Percentiles rank a stretch among this genome's conserved stretches.
phyloP scores from a whole-genome alignment of 2,113 vertebrate genomes.

The Glaucomys volans region DNA sequence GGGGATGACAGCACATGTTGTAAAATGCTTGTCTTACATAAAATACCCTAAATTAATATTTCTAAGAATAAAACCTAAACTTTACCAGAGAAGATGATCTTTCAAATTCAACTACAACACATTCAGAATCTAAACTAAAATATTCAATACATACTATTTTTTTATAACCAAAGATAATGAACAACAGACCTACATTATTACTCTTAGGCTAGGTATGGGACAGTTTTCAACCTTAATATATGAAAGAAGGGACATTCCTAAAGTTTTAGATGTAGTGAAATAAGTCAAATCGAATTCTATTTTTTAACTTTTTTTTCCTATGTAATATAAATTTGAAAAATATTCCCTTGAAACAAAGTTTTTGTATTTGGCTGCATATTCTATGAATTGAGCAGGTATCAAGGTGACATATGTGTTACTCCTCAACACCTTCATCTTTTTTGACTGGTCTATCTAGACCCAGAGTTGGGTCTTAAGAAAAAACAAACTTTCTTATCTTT shows the following conservation, averaged over 20 bases:
- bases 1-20: background rate
- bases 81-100: background rate
- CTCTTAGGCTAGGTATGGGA: background rate
- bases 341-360: background rate
- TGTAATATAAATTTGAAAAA: no score
- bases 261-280: background rate
- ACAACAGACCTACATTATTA: background rate
- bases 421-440: background rate
- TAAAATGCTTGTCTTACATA: conserved; percentile 11
- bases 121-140: background rate
- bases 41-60: background rate
- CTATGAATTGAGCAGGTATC: background rate
- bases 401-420: background rate
- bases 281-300: background rate
- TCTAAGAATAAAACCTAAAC: background rate
- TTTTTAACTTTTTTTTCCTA: background rate
- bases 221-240: background rate
- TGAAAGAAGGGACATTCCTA: background rate
- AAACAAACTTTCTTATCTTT: background rate
- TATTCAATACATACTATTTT: background rate
- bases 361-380: background rate
- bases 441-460: background rate
- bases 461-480: background rate
- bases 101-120: background rate
- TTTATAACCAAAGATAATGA: background rate